Percentiles rank a stretch among this genome's conserved stretches.
Conservation (phyloP, 2,797 vertebrate species). For the Oreochromis mossambicus region DNA sequence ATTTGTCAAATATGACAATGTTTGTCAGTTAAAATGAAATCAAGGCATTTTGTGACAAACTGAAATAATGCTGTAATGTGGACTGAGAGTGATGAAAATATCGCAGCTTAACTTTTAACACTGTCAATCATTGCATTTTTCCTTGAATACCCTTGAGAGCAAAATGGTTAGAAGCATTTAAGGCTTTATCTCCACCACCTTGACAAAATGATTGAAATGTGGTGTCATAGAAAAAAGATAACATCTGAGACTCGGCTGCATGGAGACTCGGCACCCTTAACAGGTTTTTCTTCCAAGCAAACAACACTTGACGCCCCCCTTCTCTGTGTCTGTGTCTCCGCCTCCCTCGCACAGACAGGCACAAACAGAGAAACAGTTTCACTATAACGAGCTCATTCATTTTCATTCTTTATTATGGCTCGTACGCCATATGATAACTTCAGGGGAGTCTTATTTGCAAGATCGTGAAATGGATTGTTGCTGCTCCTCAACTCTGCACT, state of each 20-base stretch:
- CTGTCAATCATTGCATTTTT: not conserved
- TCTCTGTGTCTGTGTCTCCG: not conserved
- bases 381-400: constrained; percentile 42
- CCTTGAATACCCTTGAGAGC: constrained; percentile 54
- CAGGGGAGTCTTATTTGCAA: constrained; percentile 50
- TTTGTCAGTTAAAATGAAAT: constrained; percentile 42
- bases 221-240: constrained; percentile 45
- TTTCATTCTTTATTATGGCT: constrained; percentile 39
- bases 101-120: not conserved
- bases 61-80: not conserved
- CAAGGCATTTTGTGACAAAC: not conserved
- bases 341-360: not conserved
- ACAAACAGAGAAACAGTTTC: constrained; percentile 10
- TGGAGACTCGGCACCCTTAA: not conserved
- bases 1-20: not conserved
- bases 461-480: constrained; percentile 28
- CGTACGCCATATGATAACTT: constrained; percentile 30
- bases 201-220: constrained; percentile 62
- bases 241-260: constrained; percentile 26
- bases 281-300: constrained; percentile 24
- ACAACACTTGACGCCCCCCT: not conserved
- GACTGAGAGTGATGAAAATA: not conserved
- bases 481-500: constrained; percentile 7
- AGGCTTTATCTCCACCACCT: constrained; percentile 58
- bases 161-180: constrained; percentile 33